Conservation (phyloP, 2,888 invertebrate genomes). For the Andrena trimmerana region DNA sequence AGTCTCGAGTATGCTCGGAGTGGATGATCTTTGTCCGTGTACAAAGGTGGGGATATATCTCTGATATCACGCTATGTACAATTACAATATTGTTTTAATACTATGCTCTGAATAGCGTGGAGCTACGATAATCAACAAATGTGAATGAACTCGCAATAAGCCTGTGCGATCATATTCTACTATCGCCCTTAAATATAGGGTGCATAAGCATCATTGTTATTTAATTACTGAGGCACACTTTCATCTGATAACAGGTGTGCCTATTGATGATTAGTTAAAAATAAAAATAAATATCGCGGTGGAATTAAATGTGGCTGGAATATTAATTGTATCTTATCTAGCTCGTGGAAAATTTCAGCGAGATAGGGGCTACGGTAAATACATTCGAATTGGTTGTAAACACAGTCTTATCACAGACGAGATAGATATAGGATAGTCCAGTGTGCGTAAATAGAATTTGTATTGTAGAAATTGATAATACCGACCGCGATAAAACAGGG, state of each 20-base stretch:
- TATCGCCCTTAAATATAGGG: not conserved
- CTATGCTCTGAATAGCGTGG: not conserved
- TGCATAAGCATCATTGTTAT: not conserved
- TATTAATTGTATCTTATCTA: conserved; percentile 26
- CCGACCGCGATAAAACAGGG: too few relatives aligned
- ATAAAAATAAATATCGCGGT: not conserved
- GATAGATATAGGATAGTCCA: too few relatives aligned
- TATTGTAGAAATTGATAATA: too few relatives aligned
- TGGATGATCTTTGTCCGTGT: not conserved
- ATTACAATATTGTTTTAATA: conserved; percentile 14
- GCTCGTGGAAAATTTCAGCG: conserved; percentile 22
- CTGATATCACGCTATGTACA: not conserved
- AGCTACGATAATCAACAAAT: not conserved
- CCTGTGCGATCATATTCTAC: not conserved
- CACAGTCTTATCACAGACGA: conserved; percentile 2
- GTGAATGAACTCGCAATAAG: not conserved
- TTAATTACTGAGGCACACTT: not conserved
- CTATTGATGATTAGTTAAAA: not conserved
- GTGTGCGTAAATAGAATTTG: too few relatives aligned
- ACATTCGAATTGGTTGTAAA: conserved; percentile 4
- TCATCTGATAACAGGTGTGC: not conserved
- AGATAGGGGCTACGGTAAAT: conserved; percentile 5
- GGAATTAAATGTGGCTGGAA: not conserved
- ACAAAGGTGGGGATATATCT: conserved; percentile 42
- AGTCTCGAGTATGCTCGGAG: not conserved